A percentile compares a stretch with the other conserved stretches of the same genome.
These are phyloP conservation scores for Taenioides sp. DNA, from an alignment of 2,797 vertebrate genomes.

Conservation along the genomic window DNA sequence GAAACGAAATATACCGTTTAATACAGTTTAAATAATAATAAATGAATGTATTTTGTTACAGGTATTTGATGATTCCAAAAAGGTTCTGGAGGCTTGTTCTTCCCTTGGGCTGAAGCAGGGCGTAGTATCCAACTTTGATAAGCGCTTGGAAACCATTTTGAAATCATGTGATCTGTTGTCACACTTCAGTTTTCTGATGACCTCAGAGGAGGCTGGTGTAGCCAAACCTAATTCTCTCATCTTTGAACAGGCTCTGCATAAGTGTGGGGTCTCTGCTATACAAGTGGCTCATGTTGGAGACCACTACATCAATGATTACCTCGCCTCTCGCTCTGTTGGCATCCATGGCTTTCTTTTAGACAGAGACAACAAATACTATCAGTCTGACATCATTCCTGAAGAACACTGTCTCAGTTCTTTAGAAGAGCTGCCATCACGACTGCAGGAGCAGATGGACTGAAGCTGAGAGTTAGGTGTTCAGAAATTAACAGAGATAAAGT, in stretches of 20 bases:
- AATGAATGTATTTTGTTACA: conserved; percentile 41
- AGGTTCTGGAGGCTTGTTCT: conserved; percentile 76
- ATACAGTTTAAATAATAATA: not conserved
- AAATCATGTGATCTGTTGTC: conserved; percentile 74
- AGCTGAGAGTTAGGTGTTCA: not conserved
- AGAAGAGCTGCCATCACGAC: conserved; percentile 65
- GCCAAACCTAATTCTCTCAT: conserved; percentile 86
- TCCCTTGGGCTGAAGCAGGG: conserved; percentile 81
- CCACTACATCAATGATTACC: conserved; percentile 84
- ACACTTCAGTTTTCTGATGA: conserved; percentile 88
- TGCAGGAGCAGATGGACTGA: conserved; percentile 61
- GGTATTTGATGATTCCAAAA: conserved; percentile 81
- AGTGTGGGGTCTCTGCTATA: conserved; percentile 62
- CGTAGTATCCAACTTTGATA: conserved; percentile 92
- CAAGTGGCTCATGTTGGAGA: conserved; percentile 86
- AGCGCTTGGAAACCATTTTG: conserved; percentile 82
- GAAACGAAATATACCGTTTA: not conserved
- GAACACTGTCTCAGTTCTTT: conserved; percentile 70
- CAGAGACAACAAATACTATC: conserved; percentile 24
- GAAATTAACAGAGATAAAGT: not conserved
- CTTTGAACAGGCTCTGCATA: conserved; percentile 81
- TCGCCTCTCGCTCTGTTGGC: conserved; percentile 79
- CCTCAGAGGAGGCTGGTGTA: conserved; percentile 82
- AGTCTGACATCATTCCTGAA: conserved; percentile 59
- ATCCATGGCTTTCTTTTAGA: conserved; percentile 86